Percentiles rank a stretch among this genome's conserved stretches.
Conservation (phyloP, 2,888 invertebrate genomes). For the Cheilosia scutellata region DNA sequence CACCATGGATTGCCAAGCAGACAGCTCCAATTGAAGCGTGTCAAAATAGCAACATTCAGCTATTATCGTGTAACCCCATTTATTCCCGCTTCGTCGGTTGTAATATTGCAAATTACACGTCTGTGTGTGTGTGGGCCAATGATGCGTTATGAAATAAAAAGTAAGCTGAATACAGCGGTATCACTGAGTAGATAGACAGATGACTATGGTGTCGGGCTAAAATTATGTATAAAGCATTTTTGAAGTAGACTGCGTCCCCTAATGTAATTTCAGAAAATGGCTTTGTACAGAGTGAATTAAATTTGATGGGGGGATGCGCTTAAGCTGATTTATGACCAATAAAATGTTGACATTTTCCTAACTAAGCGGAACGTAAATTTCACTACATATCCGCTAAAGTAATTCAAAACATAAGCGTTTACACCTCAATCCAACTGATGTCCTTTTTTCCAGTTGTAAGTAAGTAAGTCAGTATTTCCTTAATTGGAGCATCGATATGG, state of each 20-base stretch:
- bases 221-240: neutral
- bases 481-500: too few species aligned
- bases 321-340: neutral
- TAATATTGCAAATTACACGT: conserved; percentile 30
- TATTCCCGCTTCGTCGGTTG: neutral
- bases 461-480: too few species aligned
- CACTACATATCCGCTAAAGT: neutral
- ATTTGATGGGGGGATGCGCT: neutral
- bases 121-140: conserved; percentile 5
- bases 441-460: too few species aligned
- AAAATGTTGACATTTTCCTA: neutral
- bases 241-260: conserved; percentile 10
- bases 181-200: neutral
- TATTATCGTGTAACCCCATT: conserved; percentile 46
- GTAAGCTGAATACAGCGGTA: conserved; percentile 10
- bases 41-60: conserved; percentile 13
- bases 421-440: too few species aligned
- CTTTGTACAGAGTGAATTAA: neutral
- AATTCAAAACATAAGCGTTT: too few species aligned
- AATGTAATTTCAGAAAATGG: neutral
- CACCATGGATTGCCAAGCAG: conserved; percentile 1
- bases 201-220: neutral
- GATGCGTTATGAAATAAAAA: conserved; percentile 22
- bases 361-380: neutral
- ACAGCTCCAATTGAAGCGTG: conserved; percentile 26